Conservation (phyloP, 2,888 invertebrate species). For the Philhelius pedissequus region DNA sequence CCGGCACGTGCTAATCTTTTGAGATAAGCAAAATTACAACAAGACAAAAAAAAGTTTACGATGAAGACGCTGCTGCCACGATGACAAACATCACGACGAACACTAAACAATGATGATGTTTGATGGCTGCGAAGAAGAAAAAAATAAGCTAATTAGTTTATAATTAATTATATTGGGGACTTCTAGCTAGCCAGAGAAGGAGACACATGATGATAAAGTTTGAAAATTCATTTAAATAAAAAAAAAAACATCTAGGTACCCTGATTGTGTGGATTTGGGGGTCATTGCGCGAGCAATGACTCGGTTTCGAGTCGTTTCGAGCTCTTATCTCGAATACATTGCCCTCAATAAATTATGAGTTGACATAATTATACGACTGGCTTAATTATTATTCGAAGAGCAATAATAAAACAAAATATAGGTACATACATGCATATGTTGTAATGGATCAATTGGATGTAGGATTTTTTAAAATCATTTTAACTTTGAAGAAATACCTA, state of each 20-base stretch:
- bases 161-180: conserved; percentile 49
- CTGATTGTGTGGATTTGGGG: conserved; percentile 36
- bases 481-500: background rate
- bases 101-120: background rate
- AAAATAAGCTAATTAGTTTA: conserved; percentile 55
- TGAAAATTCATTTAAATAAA: background rate
- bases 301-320: conserved; percentile 37
- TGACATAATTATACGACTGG: conserved; percentile 19
- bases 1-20: conserved; percentile 61
- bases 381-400: background rate
- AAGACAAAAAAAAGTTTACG: background rate
- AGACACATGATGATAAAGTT: conserved; percentile 23
- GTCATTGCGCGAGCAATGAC: conserved; percentile 45
- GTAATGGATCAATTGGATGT: background rate
- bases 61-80: background rate
- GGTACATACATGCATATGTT: background rate
- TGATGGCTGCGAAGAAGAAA: background rate
- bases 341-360: conserved; percentile 53
- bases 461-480: background rate
- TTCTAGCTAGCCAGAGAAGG: too few relatives aligned
- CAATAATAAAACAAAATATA: too few relatives aligned
- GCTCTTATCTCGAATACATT: conserved; percentile 43
- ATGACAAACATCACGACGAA: background rate
- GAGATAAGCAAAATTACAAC: background rate
- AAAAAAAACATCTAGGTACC: background rate